Evolutionary conservation across 2,113 vertebrate species (phyloP).

Genomic region (Nanorana parkeri): DNA sequence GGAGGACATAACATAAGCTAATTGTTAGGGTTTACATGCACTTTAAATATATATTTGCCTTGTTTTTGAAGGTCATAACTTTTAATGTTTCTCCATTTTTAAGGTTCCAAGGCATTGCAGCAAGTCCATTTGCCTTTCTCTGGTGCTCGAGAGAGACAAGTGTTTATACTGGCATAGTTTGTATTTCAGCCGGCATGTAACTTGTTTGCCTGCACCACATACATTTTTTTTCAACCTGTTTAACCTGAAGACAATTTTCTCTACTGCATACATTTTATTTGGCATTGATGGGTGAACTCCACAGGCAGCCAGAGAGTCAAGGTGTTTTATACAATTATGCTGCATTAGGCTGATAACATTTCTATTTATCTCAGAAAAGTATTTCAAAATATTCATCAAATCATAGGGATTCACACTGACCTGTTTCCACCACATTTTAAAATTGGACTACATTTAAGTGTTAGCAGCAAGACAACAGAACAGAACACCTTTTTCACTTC

Average conservation of each 20-base stretch:
- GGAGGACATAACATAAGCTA: too few relatives aligned
- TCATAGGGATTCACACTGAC: slow-evolving; percentile 16
- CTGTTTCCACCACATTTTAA: slow-evolving; percentile 13
- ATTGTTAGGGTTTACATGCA: too few relatives aligned
- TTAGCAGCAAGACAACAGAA: not conserved
- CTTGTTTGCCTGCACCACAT: not conserved
- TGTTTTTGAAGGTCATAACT: too few relatives aligned
- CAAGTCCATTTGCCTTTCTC: not conserved
- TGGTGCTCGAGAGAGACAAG: not conserved
- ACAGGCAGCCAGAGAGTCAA: not conserved
- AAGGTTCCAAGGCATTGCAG: too few relatives aligned
- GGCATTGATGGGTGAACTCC: slow-evolving; percentile 13
- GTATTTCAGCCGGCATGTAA: not conserved
- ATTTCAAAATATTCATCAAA: slow-evolving; percentile 22
- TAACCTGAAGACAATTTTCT: slow-evolving; percentile 28
- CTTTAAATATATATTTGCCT: too few relatives aligned
- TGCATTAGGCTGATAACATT: slow-evolving; percentile 31
- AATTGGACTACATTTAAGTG: slow-evolving; percentile 6
- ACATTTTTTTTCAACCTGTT: slow-evolving; percentile 8
- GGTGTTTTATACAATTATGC: slow-evolving; percentile 13
- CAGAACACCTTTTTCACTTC: too few relatives aligned
- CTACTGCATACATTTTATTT: slow-evolving; percentile 14
- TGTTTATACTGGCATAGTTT: not conserved
- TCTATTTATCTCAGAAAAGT: slow-evolving; percentile 31
- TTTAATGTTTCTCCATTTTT: too few relatives aligned